Evolutionary conservation across 2,888 invertebrate genomes (phyloP).

Genomic region (Eristalinus sepulchralis): DNA sequence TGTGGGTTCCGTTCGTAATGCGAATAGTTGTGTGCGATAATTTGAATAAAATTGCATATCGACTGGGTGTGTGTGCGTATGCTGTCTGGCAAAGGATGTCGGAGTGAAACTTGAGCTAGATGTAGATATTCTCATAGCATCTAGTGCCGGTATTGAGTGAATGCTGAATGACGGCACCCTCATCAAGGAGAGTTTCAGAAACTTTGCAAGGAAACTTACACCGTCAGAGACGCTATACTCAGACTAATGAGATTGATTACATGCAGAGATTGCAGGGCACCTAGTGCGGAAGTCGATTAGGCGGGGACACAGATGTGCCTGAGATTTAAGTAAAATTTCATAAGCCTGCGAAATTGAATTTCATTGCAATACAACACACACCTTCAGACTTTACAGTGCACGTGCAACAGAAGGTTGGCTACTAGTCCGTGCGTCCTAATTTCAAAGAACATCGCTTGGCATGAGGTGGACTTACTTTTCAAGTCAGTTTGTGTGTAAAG

Average conservation of each 20-base stretch:
- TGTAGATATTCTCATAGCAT: background rate
- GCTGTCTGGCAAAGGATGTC: background rate
- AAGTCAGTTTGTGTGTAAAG: no score
- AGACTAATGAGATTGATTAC: background rate
- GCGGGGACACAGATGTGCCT: background rate
- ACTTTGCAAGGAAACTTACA: background rate
- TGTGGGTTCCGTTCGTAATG: background rate
- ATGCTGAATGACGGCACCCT: background rate
- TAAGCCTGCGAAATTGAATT: no score
- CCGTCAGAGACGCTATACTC: background rate
- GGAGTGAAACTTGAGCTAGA: background rate
- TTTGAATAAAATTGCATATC: conserved; percentile 4
- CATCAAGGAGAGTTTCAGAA: background rate
- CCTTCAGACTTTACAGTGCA: no score
- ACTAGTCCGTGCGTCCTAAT: no score
- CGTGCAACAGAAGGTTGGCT: no score
- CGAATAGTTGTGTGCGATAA: background rate
- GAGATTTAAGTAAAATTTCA: no score
- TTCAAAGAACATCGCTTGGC: no score
- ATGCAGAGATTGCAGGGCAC: background rate
- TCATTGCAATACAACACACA: no score
- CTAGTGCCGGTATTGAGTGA: background rate
- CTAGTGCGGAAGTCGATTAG: background rate
- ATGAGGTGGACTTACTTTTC: no score
- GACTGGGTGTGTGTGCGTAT: background rate